A percentile compares a stretch with the other conserved stretches of the same genome.
These are phyloP conservation scores for Clarias batrachus DNA, from an alignment of 2,113 vertebrate species.

Conservation along the genomic window DNA sequence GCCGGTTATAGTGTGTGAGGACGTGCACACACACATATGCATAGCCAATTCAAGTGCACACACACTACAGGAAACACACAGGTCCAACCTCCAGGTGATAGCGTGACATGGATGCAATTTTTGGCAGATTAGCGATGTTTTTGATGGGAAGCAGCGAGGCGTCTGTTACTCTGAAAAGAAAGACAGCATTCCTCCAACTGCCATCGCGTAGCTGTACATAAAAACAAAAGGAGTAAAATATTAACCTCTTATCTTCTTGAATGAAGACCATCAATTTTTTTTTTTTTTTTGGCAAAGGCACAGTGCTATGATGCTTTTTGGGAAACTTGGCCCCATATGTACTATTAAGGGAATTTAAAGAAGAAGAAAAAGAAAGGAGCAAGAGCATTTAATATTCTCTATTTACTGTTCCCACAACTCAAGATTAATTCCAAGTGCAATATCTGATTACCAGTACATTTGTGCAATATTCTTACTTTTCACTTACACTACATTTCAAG, in stretches of 20 bases:
- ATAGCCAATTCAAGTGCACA: slow-evolving; percentile 13
- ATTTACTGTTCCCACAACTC: too few relatives aligned
- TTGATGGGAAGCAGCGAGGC: slow-evolving; percentile 87
- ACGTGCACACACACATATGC: slow-evolving; percentile 27
- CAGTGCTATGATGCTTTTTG: background rate
- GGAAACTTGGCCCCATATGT: background rate
- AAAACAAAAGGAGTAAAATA: slow-evolving; percentile 6
- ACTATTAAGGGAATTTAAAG: background rate
- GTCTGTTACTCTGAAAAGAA: slow-evolving; percentile 86
- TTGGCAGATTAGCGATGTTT: slow-evolving; percentile 84
- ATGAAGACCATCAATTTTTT: background rate
- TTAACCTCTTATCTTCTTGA: background rate
- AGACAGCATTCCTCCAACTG: slow-evolving; percentile 88
- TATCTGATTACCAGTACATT: too few relatives aligned
- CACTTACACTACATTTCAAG: too few relatives aligned
- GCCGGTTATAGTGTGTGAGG: background rate
- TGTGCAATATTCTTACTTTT: too few relatives aligned
- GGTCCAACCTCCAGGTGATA: slow-evolving; percentile 95
- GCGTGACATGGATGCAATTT: slow-evolving; percentile 76
- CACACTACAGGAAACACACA: slow-evolving; percentile 89
- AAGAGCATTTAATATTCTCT: background rate
- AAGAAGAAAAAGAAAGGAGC: background rate
- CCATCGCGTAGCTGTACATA: slow-evolving; percentile 84
- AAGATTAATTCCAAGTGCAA: too few relatives aligned
- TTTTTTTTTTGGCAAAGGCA: background rate